These are phyloP conservation scores for Pterophyllum scalare DNA, from an alignment of 2,113 vertebrate species.

Conservation along the genomic window DNA sequence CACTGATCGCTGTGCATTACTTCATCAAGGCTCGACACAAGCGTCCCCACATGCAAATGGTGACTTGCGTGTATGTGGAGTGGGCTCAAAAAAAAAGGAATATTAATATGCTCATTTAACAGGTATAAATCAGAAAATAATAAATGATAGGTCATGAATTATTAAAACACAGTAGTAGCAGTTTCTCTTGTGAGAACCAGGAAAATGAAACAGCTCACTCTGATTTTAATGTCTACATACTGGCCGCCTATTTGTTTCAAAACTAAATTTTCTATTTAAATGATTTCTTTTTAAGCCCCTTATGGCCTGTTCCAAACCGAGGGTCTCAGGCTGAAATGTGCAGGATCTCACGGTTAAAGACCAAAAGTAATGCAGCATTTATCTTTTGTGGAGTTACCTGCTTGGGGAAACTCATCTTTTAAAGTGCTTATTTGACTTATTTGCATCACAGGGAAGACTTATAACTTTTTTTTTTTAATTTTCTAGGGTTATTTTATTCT, in stretches of 20 bases:
- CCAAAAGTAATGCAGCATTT: neutral
- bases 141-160: neutral
- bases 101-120: neutral
- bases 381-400: neutral
- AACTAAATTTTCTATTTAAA: too few species aligned
- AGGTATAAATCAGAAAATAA: neutral
- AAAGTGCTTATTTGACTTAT: neutral
- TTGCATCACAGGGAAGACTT: neutral
- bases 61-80: neutral
- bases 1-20: constrained; percentile 71
- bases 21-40: constrained; percentile 33
- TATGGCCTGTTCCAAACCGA: neutral
- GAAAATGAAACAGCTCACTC: too few species aligned
- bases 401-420: neutral
- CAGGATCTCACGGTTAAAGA: too few species aligned
- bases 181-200: too few species aligned
- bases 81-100: neutral
- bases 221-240: too few species aligned
- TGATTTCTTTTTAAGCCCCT: too few species aligned
- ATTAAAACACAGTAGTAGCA: neutral
- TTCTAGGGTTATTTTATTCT: fast-evolving
- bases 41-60: neutral
- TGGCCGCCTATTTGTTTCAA: too few species aligned
- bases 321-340: neutral
- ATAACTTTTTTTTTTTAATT: neutral